Evolutionary conservation across 2,888 invertebrate species (phyloP).

Genomic region (Muschampia plurimacula): DNA sequence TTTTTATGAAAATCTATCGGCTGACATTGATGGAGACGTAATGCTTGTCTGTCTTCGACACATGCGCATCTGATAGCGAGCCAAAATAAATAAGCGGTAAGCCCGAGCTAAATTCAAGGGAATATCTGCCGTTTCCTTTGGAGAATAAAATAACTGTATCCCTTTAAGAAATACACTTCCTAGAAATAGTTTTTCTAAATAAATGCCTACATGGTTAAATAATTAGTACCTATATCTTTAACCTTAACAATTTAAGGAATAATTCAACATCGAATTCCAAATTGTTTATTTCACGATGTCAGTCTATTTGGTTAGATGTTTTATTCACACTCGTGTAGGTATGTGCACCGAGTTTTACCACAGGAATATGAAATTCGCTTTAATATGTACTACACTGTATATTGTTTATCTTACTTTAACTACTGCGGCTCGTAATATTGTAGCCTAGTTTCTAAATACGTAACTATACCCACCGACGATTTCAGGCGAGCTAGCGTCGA

Average conservation of each 20-base stretch:
- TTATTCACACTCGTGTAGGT: conserved; percentile 46
- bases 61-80: conserved; percentile 69
- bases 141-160: conserved; percentile 13
- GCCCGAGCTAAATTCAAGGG: conserved; percentile 50
- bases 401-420: conserved; percentile 57
- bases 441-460: conserved; percentile 74
- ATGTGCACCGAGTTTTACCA: conserved; percentile 28
- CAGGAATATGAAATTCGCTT: conserved; percentile 40
- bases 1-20: conserved; percentile 66
- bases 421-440: conserved; percentile 59
- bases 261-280: conserved; percentile 13
- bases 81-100: conserved; percentile 80
- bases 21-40: conserved; percentile 67
- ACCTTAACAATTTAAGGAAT: not conserved
- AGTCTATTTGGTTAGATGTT: conserved; percentile 59
- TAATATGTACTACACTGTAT: conserved; percentile 37
- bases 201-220: too few relatives aligned
- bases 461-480: conserved; percentile 60
- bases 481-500: conserved; percentile 67
- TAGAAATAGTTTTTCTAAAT: not conserved
- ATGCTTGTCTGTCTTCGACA: conserved; percentile 76
- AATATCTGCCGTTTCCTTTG: conserved; percentile 32
- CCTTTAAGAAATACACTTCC: conserved; percentile 24
- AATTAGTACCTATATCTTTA: too few relatives aligned
- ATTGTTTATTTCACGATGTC: conserved; percentile 33